phyloP scores from a whole-genome alignment of 2,888 invertebrate genomes.

The Sinopyrophorus schimmeli region DNA sequence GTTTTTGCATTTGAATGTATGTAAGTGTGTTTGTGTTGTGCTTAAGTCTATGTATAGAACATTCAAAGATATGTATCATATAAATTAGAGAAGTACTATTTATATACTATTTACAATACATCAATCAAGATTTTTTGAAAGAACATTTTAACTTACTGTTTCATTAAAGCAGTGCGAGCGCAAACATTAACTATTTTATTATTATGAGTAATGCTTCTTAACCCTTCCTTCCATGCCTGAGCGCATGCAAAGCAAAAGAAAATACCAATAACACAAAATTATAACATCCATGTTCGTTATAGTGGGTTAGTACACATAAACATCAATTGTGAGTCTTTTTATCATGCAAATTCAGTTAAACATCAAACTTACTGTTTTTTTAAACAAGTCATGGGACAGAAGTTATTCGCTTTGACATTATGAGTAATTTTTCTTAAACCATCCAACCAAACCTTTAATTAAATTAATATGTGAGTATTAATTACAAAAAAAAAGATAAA shows the following conservation, averaged over 20 bases:
- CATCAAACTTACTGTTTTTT: constrained; percentile 94
- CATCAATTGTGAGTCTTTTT: constrained; percentile 19
- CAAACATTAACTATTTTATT: constrained; percentile 96
- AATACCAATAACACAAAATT: too few species aligned
- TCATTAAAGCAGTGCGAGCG: constrained; percentile 92
- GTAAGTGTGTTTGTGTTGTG: too few species aligned
- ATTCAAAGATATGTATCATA: too few species aligned
- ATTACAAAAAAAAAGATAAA: constrained; percentile 20
- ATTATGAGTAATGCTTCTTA: constrained; percentile 91
- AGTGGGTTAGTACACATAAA: constrained; percentile 17
- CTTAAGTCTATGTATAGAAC: too few species aligned
- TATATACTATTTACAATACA: too few species aligned
- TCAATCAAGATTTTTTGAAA: too few species aligned
- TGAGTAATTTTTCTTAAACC: constrained; percentile 93
- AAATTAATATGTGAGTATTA: constrained; percentile 30
- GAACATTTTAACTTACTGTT: constrained; percentile 99
- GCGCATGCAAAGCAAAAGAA: constrained; percentile 47
- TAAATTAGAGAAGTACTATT: too few species aligned
- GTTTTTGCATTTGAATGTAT: too few species aligned
- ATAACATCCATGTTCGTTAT: too few species aligned
- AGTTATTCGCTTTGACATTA: constrained; percentile 98
- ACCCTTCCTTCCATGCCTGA: constrained; percentile 90
- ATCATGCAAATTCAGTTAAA: constrained; percentile 35
- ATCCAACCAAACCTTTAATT: constrained; percentile 90
- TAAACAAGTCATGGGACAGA: constrained; percentile 97